phyloP scores from a whole-genome alignment of 2,113 vertebrate species.

The Myxocyprinus asiaticus region DNA sequence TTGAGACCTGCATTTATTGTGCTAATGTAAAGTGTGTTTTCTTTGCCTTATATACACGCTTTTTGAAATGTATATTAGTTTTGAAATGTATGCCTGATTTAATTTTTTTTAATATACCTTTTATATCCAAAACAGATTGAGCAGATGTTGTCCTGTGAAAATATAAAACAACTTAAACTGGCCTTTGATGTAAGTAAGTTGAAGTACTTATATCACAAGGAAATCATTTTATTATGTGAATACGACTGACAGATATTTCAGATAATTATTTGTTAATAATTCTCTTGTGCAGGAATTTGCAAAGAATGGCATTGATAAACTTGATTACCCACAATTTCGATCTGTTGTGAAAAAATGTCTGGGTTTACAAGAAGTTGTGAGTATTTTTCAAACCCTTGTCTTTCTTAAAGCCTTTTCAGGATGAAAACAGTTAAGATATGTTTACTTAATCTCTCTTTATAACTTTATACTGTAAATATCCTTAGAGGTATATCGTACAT shows the following conservation, averaged over 20 bases:
- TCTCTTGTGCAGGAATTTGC: conserved; percentile 66
- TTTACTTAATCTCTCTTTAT: neutral
- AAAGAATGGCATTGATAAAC: conserved; percentile 61
- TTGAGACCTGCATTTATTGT: neutral
- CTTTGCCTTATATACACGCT: neutral
- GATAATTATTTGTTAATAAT: conserved; percentile 6
- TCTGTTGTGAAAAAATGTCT: conserved; percentile 70
- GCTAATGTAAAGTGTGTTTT: conserved; percentile 22
- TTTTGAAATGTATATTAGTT: neutral
- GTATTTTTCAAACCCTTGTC: neutral
- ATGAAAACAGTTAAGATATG: no score
- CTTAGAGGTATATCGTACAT: no score
- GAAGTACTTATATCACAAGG: no score
- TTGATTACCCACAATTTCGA: conserved; percentile 70
- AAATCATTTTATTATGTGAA: neutral
- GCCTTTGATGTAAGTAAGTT: conserved; percentile 72
- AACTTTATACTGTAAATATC: neutral
- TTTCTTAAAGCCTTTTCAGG: neutral
- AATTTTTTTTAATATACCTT: neutral
- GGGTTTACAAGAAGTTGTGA: conserved; percentile 65
- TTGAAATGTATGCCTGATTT: neutral
- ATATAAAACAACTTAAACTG: conserved; percentile 69
- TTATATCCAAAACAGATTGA: conserved; percentile 64
- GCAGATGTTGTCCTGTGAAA: conserved; percentile 70
- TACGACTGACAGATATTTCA: neutral